Percentiles rank a stretch among this genome's conserved stretches.
phyloP scores from a whole-genome alignment of 2,797 vertebrate species.

The Acanthiza pusilla region DNA sequence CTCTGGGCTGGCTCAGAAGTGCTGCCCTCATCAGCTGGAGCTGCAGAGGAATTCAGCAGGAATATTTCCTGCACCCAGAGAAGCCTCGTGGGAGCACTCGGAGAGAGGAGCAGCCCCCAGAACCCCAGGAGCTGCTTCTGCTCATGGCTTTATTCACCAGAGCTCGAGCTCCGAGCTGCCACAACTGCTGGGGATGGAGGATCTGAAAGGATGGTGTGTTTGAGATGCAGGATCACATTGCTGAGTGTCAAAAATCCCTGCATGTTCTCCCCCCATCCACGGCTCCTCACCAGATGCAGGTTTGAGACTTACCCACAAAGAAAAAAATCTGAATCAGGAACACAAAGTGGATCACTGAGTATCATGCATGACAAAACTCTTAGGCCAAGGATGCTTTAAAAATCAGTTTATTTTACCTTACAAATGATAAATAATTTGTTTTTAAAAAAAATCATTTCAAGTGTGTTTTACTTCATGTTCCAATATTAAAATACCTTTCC shows the following conservation, averaged over 20 bases:
- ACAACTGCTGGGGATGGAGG: fast-evolving
- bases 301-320: background rate
- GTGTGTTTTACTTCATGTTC: constrained; percentile 70
- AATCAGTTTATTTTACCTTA: constrained; percentile 76
- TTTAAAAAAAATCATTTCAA: constrained; percentile 67
- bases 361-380: background rate
- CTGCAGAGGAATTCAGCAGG: background rate
- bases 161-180: background rate
- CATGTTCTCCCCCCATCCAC: fast-evolving
- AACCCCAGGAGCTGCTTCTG: fast-evolving
- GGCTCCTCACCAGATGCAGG: background rate
- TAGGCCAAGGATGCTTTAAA: background rate
- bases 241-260: background rate
- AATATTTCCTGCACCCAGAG: background rate
- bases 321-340: background rate
- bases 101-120: background rate
- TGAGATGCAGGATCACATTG: fast-evolving
- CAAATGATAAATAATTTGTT: constrained; percentile 81
- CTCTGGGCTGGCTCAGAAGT: background rate
- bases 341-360: background rate
- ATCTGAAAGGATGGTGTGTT: background rate
- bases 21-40: fast-evolving
- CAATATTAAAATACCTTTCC: constrained; percentile 56
- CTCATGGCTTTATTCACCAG: background rate
- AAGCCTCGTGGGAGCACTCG: fast-evolving